phyloP scores from a whole-genome alignment of 1,140 invertebrate genomes.

The Dinoponera quadriceps region DNA sequence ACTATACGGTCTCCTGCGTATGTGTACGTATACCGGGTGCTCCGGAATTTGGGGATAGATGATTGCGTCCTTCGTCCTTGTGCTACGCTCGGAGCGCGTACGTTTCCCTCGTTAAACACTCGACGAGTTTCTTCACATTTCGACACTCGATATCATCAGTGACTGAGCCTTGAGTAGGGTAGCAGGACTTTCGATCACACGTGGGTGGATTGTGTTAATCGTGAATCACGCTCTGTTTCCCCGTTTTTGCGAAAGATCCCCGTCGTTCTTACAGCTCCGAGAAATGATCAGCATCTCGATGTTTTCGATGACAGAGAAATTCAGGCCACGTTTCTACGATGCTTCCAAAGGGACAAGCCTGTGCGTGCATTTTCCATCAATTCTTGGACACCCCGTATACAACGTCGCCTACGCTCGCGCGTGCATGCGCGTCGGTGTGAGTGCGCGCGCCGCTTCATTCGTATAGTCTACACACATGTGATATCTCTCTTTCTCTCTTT shows the following conservation, averaged over 20 bases:
- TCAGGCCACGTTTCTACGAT: background rate
- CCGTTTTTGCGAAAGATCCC: too few species aligned
- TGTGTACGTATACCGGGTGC: background rate
- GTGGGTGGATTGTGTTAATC: too few species aligned
- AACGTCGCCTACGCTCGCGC: constrained; percentile 40
- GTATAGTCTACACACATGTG: constrained; percentile 18
- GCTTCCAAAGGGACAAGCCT: too few species aligned
- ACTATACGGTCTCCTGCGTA: background rate
- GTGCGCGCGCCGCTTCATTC: constrained; percentile 32
- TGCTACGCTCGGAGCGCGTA: too few species aligned
- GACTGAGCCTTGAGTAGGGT: background rate
- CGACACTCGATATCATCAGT: background rate
- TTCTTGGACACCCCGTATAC: constrained; percentile 34
- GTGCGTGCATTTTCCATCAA: background rate
- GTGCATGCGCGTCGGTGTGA: constrained; percentile 27
- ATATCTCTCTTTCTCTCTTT: background rate
- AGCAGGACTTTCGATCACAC: too few species aligned
- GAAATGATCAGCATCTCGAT: too few species aligned
- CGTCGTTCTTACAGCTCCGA: too few species aligned
- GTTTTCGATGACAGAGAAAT: background rate
- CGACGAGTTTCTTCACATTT: background rate
- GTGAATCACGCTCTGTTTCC: too few species aligned
- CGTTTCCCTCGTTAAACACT: background rate
- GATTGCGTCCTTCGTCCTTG: background rate
- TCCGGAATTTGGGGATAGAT: background rate